Evolutionary conservation across 2,888 invertebrate genomes (phyloP).

Genomic region (Elaeidobius kamerunicus): DNA sequence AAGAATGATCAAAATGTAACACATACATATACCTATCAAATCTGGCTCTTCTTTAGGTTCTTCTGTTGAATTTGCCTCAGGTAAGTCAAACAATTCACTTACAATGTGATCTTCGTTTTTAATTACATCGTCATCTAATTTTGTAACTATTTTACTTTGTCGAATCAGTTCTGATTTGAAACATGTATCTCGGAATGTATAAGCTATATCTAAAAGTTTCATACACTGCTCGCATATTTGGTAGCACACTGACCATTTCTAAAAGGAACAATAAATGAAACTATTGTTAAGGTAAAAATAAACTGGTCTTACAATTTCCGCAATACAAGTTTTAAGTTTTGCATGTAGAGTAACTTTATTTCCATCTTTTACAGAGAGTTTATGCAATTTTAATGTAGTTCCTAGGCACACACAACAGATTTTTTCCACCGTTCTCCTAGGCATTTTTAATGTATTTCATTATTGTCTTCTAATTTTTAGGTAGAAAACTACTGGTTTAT

Average conservation of each 20-base stretch:
- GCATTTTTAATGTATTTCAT: slow-evolving; percentile 6
- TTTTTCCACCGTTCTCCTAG: slow-evolving; percentile 5
- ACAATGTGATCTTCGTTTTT: slow-evolving; percentile 14
- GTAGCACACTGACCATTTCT: slow-evolving; percentile 34
- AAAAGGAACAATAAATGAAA: slow-evolving; percentile 7
- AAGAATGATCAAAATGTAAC: too few relatives aligned
- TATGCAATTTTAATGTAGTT: slow-evolving; percentile 28
- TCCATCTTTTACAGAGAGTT: slow-evolving; percentile 31
- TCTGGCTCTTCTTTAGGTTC: too few relatives aligned
- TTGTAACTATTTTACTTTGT: slow-evolving; percentile 17
- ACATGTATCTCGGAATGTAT: slow-evolving; percentile 36
- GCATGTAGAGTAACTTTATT: slow-evolving; percentile 28
- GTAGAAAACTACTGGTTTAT: background rate
- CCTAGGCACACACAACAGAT: slow-evolving; percentile 37
- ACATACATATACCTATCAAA: too few relatives aligned
- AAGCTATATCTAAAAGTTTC: slow-evolving; percentile 34
- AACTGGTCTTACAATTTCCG: slow-evolving; percentile 34
- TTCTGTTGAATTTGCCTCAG: background rate
- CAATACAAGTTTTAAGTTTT: slow-evolving; percentile 32
- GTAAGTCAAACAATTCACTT: too few relatives aligned
- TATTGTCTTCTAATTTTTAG: background rate
- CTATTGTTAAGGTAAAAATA: background rate
- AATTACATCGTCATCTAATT: slow-evolving; percentile 2
- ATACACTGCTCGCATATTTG: slow-evolving; percentile 36
- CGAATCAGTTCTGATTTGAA: slow-evolving; percentile 34